Base-by-base conservation (phyloP, 2,113 vertebrate species). In the Catharus fuscescens region DNA sequence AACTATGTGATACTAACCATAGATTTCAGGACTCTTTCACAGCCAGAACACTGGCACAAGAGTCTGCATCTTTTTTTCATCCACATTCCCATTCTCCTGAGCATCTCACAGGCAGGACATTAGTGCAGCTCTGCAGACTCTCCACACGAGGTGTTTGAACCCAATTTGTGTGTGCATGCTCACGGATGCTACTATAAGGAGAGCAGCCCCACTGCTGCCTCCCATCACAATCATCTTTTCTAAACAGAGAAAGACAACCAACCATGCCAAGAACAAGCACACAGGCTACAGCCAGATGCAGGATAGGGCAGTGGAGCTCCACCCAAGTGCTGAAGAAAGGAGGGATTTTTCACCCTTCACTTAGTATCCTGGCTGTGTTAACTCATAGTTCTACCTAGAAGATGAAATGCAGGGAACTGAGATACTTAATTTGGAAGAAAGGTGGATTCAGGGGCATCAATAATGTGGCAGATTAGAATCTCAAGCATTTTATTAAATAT, bases 401-500 rank as follows among this genome's bases (percentile, higher is more conserved):
- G 24, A 80, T 36, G 8, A 94, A 82, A 62, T n/a, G 44, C 15
- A 20, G 67, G 44, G 19, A 90, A 44, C 29, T 12, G 36, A 93
- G 60, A 84, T 56, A 72, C 47, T 53, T 67, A 7, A 25, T 78
- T 66, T 31, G 15, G 42, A 62, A 80, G 28, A 50, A 87, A 50
- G 18, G 56, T 87, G 29, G 42, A 81, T 88, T 91, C 57, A 54
- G 28, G 31, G 57, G 32, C 28, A 57, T 76, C 29, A 88, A 44
- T 66, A 50, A 50, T 10, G 38, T 69, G 52, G n/a, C 45, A 67
- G 53, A 86, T 72, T 9, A 76, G 44, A 52, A 31, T 79, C 61
- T 80, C 44, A 34, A 79, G 66, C 24, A 18, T 84, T 87, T 94
- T 53, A 73, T 87, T 56, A 84, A 84, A 36, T 87, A 80, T 40